Evolutionary conservation across 2,113 vertebrate species (phyloP), one percentile per base, ranked within the genome.

Genomic region (Osmerus eperlanus): DNA sequence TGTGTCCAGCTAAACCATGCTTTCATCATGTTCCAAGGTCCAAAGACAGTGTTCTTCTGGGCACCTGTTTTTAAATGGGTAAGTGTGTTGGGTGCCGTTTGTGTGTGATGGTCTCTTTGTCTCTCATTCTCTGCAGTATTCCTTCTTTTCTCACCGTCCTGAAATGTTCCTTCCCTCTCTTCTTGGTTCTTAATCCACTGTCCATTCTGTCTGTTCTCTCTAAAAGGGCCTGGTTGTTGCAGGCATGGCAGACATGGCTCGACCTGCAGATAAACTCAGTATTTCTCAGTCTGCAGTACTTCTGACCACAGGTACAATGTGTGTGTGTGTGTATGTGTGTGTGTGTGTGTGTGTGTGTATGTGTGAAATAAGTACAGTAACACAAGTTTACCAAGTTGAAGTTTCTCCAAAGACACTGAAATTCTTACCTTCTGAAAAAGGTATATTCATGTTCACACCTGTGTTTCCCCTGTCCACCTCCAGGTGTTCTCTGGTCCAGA

Each of bases 1-100:
- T 56, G 54, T n/a, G 14, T 56, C 16, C 16, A 56, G 58, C 69
- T 36, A 41, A 13, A 11, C 19, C 3, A 25, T 4, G 51, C 1
- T 13, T 61, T 25, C 79, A 63, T 13, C 55, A 36, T 19, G n/a
- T 18, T 15, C 52, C n/a, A 70, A 96, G 95, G 95, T 77, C 95
- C 95, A 66, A 94, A 81, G 89, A 96, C 95, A 47, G 94, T 96
- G 71, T 96, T 96, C 86, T 96, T 96, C 91, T 96, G 95, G 95
- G 94, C 95, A 73, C 95, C 95, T 62, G 3, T 94, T 85, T 94
- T 94, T 91, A 96, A 96, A 92, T 96, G 95, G 95, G 95, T 96
- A 90, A 94, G 94, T 12, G 23, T 18, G 16, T 56, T 18, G 41
- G 13, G 18, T 23, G 14, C 1, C 18, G 3, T 54, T n/a, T 9